Evolutionary conservation across 2,888 invertebrate species (phyloP), one percentile per base, ranked within the genome.

Genomic region (Callinectes sapidus): DNA sequence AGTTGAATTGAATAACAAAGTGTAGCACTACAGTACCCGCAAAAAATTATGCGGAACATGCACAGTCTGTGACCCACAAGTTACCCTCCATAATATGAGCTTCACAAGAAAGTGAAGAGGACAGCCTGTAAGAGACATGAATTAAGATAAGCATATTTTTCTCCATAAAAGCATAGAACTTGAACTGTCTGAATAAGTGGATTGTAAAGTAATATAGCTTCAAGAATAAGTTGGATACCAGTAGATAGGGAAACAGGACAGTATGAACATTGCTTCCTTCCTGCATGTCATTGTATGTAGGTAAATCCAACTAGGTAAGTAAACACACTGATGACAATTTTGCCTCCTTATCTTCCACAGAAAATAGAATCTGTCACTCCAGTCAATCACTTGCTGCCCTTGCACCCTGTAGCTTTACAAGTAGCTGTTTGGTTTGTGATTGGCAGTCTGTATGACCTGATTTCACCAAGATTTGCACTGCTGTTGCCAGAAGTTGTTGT

Each of bases 361-460:
- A 71, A 28, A 77, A n/a, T 54, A 32, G 71, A 35, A 23, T n/a
- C 77, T 35, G 71, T 71, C 28, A 42, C 18, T 87, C 14, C 54
- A n/a, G 71, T 42, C 39, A 90, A 35, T n/a, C 71, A n/a, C 13
- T 48, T 42, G 23, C 39, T 81, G 71, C 48, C 23, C 23, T 48
- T 42, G 48, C 35, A 81, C 48, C 90, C 90, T 77, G n/a, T 90
- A 90, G 48, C 35, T 23, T 81, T 81, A 16, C 90, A 90, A 90
- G 54, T 90, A 90, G 54, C 42, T 48, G 77, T n/a, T 28, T 39
- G 35, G 32, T 81, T 90, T 77, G 16, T 81, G n/a, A 71, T 90
- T 77, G 90, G 90, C 18, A 81, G 16, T 32, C 48, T 90, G 14
- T 90, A 54, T 90, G 90, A 90, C 32, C 13, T 90, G 81, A 90